These are phyloP conservation scores for Leptinotarsa peninsularis DNA, from an alignment of 2,888 invertebrate species.

Conservation along the genomic window DNA sequence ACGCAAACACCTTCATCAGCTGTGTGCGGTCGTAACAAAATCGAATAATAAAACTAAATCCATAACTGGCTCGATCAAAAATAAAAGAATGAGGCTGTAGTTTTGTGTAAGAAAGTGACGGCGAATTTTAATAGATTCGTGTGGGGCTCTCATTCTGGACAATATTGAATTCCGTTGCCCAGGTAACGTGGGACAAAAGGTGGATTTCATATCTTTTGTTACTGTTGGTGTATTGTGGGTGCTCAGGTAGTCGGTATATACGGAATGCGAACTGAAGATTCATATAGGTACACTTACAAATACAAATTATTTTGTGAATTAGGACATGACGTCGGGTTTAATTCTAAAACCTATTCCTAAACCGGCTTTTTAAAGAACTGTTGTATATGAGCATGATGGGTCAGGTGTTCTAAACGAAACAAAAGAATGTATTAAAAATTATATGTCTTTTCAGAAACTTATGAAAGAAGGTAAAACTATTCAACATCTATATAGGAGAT, in stretches of 20 bases:
- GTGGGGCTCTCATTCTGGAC: conserved; percentile 54
- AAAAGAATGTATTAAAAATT: conserved; percentile 17
- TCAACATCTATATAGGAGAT: too few species aligned
- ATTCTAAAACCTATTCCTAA: not conserved
- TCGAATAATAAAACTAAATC: conserved; percentile 51
- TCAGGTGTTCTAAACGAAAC: not conserved
- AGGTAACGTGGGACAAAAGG: conserved; percentile 64
- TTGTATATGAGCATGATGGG: too few species aligned
- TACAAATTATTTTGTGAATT: conserved; percentile 28
- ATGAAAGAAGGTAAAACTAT: too few species aligned
- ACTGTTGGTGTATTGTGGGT: conserved; percentile 61
- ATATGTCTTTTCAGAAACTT: not conserved
- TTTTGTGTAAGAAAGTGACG: conserved; percentile 54
- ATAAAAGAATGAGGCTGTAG: conserved; percentile 54
- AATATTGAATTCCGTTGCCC: conserved; percentile 61
- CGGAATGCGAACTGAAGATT: conserved; percentile 49
- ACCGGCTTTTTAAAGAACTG: not conserved
- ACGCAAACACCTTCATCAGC: conserved; percentile 41
- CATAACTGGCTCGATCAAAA: conserved; percentile 59
- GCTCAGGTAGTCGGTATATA: conserved; percentile 61
- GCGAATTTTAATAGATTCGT: conserved; percentile 61
- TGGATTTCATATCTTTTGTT: conserved; percentile 64
- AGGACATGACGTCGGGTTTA: not conserved
- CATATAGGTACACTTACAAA: conserved; percentile 28
- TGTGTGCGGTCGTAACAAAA: conserved; percentile 46